A percentile compares a stretch with the other conserved stretches of the same genome.
These are phyloP conservation scores for Oryzias woworae DNA, from an alignment of 2,113 vertebrate species.

Conservation along the genomic window DNA sequence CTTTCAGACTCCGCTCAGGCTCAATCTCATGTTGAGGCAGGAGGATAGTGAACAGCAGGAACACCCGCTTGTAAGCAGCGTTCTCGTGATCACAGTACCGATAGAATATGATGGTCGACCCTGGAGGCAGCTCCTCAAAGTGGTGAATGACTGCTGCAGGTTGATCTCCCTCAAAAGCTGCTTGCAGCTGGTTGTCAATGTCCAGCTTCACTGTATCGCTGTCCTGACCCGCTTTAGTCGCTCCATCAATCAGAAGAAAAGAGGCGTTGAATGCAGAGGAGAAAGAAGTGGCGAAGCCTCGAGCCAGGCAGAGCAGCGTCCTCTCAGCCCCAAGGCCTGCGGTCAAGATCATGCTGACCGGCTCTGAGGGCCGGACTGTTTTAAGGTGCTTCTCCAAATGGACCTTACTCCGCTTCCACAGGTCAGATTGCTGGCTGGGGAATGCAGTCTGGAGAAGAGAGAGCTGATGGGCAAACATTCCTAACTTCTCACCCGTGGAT, in stretches of 20 bases:
- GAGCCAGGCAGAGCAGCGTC: conserved; percentile 85
- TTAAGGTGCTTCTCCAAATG: conserved; percentile 86
- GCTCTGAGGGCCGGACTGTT: conserved; percentile 73
- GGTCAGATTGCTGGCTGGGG: conserved; percentile 76
- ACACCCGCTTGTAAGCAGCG: conserved; percentile 85
- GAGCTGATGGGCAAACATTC: conserved; percentile 37
- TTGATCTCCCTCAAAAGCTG: conserved; percentile 76
- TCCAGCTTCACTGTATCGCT: conserved; percentile 83
- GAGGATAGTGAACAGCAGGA: conserved; percentile 87
- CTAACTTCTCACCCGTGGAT: conserved; percentile 1
- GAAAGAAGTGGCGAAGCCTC: conserved; percentile 77
- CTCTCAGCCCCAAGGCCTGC: conserved; percentile 74
- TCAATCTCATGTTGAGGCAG: conserved; percentile 74
- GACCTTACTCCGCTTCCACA: conserved; percentile 81
- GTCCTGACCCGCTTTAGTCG: conserved; percentile 58
- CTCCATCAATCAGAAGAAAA: conserved; percentile 78
- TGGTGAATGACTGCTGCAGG: conserved; percentile 84
- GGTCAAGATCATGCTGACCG: conserved; percentile 85
- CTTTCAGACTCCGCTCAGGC: conserved; percentile 44
- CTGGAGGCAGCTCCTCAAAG: conserved; percentile 87
- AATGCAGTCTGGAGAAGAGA: conserved; percentile 67
- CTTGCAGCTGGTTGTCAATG: conserved; percentile 80
- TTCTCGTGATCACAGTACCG: conserved; percentile 95
- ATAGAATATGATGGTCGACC: conserved; percentile 92
- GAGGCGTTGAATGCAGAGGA: conserved; percentile 71